Percentiles rank a stretch among this genome's conserved stretches.
phyloP scores from a whole-genome alignment of 1,140 invertebrate species.

The Drosophila pseudoananassae region DNA sequence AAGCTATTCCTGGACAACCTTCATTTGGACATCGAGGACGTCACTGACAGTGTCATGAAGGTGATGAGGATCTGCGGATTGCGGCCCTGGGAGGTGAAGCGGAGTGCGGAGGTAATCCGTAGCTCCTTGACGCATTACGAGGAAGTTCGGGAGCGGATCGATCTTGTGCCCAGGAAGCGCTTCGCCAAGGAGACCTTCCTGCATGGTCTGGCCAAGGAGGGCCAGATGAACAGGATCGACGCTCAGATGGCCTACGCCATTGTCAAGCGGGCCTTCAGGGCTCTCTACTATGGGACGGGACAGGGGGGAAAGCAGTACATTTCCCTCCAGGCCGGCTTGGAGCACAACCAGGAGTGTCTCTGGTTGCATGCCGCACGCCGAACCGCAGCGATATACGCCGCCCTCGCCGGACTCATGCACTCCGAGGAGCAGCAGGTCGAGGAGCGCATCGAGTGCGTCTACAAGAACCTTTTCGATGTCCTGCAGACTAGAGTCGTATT shows the following conservation, averaged over 20 bases:
- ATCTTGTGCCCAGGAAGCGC: slow-evolving; percentile 62
- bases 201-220: slow-evolving; percentile 59
- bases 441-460: slow-evolving; percentile 64
- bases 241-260: slow-evolving; percentile 72
- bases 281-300: slow-evolving; percentile 64
- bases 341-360: slow-evolving; percentile 55
- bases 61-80: slow-evolving; percentile 73
- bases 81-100: slow-evolving; percentile 49
- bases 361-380: slow-evolving; percentile 68
- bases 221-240: slow-evolving; percentile 66
- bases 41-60: slow-evolving; percentile 56
- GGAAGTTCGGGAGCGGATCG: slow-evolving; percentile 54
- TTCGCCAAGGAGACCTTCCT: slow-evolving; percentile 71
- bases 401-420: slow-evolving; percentile 54
- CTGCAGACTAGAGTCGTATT: slow-evolving; percentile 15
- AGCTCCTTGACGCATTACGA: slow-evolving; percentile 61
- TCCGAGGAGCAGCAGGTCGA: slow-evolving; percentile 25
- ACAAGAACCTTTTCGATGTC: slow-evolving; percentile 46
- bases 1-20: not conserved
- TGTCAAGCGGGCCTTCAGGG: slow-evolving; percentile 67
- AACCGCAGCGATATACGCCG: slow-evolving; percentile 62
- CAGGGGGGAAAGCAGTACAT: slow-evolving; percentile 18
- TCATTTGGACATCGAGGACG: slow-evolving; percentile 50
- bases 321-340: slow-evolving; percentile 7
- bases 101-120: slow-evolving; percentile 34